Percentiles rank a stretch among this genome's conserved stretches.
phyloP scores from a whole-genome alignment of 2,113 vertebrate species.

The Heptranchias perlo region DNA sequence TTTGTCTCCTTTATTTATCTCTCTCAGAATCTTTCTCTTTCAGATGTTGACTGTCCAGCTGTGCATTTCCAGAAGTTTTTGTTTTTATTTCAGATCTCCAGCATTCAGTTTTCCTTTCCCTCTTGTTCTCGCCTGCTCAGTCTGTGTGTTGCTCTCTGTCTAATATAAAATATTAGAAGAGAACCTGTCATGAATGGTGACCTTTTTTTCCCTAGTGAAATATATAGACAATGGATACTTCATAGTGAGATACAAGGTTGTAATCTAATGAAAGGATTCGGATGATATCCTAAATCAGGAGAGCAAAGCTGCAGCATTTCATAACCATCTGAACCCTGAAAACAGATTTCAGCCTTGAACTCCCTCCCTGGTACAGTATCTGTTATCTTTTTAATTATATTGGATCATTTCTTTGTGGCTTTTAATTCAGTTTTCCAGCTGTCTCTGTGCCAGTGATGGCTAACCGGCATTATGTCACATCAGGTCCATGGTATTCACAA shows the following conservation, averaged over 20 bases:
- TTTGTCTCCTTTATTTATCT: neutral
- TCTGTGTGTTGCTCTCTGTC: neutral
- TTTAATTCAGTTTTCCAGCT: conserved; percentile 23
- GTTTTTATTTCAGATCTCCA: neutral
- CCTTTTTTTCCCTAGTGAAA: conserved; percentile 15
- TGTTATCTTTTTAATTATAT: conserved; percentile 31
- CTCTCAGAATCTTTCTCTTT: neutral
- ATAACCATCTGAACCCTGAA: conserved; percentile 7
- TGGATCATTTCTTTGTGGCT: neutral
- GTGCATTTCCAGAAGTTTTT: neutral
- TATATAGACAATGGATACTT: conserved; percentile 24
- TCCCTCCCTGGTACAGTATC: neutral
- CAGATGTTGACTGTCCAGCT: neutral
- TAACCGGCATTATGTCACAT: neutral
- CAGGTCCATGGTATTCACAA: neutral
- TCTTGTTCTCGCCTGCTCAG: neutral
- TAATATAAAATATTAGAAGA: conserved; percentile 3
- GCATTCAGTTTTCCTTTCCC: neutral
- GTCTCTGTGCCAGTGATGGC: neutral
- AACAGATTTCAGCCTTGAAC: conserved; percentile 22
- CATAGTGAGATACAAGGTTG: neutral
- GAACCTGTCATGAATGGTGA: neutral
- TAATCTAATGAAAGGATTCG: conserved; percentile 19
- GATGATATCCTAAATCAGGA: conserved; percentile 15
- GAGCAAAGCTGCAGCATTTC: conserved; percentile 18